Evolutionary conservation across 2,888 invertebrate genomes (phyloP), one percentile per base, ranked within the genome.

Genomic region (Chaetogeoica ovagalla): DNA sequence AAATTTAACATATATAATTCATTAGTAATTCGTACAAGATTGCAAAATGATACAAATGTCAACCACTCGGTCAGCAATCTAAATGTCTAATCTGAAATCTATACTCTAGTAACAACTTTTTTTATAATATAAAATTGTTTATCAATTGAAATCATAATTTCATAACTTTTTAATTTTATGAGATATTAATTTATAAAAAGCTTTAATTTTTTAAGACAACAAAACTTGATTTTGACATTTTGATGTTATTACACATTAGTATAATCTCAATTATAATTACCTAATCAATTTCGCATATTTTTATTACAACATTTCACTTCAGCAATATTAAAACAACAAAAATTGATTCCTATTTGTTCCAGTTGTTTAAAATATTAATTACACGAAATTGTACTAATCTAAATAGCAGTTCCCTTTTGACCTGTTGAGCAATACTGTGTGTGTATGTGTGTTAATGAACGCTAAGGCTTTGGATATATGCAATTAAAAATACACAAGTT

Each of bases 351-450:
- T 72, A 11, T 21, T 72, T 62, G 30, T n/a, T 63, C 69, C 62
- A 70, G 68, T 69, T 55, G n/a, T 62, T 48, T 55, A 70, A 59
- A 70, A 60, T 62, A 60, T 68, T 30, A 77, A 55, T 37, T 70
- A 60, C 21, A 77, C 2, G 21, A 77, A 70, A 77, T 52, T 6
- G 15, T 60, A 69, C 37, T 77, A 70, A 77, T 77, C 70, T 77
- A 70, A 77, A 77, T 70, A 69, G 55, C 70, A 77, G 69, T 77
- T 70, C 52, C 60, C 70, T 77, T 70, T 77, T 70, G 62, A 77
- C 77, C 77, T 77, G 21, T 77, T 77, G 77, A 77, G 77, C 55
- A 77, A 69, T 55, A 30, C 30, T 30, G 30, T 30, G 30, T 30
- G 30, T 43, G 7, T 63, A 11, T 60, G 21, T 70, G 15, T 55